These are phyloP conservation scores for Tipula helvola DNA, from an alignment of 2,888 invertebrate genomes.

Conservation along the genomic window DNA sequence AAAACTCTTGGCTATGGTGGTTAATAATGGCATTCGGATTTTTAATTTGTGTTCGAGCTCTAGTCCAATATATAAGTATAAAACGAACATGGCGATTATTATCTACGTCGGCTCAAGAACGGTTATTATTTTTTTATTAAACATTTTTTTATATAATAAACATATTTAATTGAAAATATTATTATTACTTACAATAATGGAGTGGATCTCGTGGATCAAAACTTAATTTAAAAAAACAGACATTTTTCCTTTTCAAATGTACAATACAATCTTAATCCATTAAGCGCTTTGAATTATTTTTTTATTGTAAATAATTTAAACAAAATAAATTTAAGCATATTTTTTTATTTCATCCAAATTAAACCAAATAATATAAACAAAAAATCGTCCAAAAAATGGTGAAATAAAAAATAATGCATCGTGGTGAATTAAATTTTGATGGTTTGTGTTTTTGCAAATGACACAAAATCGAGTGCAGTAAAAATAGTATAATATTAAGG, in stretches of 20 bases:
- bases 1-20: constrained; percentile 90
- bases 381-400: not conserved
- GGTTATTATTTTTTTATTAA: constrained; percentile 77
- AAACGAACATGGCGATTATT: constrained; percentile 79
- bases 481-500: not conserved
- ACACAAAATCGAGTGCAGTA: not conserved
- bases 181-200: not conserved
- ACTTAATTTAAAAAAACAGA: not conserved
- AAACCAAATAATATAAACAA: not conserved
- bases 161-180: not conserved
- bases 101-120: constrained; percentile 75
- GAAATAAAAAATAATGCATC: not conserved
- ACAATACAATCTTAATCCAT: not conserved
- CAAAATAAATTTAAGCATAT: not conserved
- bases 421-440: not conserved
- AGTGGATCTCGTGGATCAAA: not conserved
- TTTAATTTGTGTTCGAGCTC: constrained; percentile 74
- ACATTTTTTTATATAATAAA: not conserved
- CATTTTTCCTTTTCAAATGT: not conserved
- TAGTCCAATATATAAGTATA: constrained; percentile 78
- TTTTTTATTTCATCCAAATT: not conserved
- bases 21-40: constrained; percentile 82
- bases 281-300: not conserved
- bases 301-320: not conserved
- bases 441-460: not conserved